phyloP scores from a whole-genome alignment of 2,113 vertebrate genomes.

The Capricornis sumatraensis region DNA sequence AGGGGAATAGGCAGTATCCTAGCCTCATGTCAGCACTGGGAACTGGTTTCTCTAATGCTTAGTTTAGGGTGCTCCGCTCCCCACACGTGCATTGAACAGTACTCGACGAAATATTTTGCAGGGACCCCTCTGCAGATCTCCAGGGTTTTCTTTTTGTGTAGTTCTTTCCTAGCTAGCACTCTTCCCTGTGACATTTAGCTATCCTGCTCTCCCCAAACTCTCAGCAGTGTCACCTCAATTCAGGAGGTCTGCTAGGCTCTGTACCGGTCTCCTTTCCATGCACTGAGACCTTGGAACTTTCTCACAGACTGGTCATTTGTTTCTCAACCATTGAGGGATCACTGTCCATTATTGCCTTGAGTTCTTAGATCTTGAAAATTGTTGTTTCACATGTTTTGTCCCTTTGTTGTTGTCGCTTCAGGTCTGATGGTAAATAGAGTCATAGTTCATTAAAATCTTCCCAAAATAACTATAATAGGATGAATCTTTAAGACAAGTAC shows the following conservation, averaged over 20 bases:
- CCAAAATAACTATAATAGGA: background rate
- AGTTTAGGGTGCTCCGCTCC: background rate
- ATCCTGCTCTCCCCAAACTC: background rate
- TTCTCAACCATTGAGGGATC: background rate
- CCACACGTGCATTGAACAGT: background rate
- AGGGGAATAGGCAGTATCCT: background rate
- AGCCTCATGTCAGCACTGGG: background rate
- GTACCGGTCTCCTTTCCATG: background rate
- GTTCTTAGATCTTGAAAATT: background rate
- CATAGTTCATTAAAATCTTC: background rate
- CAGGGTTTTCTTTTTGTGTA: background rate
- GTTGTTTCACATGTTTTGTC: background rate
- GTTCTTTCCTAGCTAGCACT: background rate
- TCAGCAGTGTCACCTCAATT: background rate
- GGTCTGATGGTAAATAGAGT: background rate
- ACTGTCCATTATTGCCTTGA: background rate
- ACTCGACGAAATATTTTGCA: too few species aligned
- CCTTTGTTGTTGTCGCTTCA: background rate
- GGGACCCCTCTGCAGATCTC: background rate
- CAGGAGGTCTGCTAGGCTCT: background rate
- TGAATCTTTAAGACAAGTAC: background rate
- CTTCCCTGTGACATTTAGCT: background rate
- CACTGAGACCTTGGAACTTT: background rate
- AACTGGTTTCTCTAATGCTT: background rate
- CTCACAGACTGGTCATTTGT: background rate